These are phyloP conservation scores for Thecocarcelia acutangulata DNA, from an alignment of 2,888 invertebrate species.

Conservation along the genomic window DNA sequence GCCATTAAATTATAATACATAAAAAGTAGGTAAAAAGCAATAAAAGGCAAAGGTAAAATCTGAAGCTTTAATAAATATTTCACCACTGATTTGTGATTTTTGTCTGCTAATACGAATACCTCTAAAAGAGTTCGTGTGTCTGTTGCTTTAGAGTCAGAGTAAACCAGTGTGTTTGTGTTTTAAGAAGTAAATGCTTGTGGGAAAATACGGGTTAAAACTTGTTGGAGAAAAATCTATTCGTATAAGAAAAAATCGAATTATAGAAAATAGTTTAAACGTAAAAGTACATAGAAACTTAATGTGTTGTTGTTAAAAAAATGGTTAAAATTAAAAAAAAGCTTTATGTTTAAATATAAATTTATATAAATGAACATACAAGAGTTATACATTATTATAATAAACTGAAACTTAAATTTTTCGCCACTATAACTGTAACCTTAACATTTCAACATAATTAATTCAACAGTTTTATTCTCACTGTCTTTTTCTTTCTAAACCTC, in stretches of 20 bases:
- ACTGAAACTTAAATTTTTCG: constrained; percentile 18
- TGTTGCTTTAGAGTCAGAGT: constrained; percentile 18
- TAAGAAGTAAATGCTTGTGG: constrained; percentile 18
- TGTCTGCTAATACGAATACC: constrained; percentile 50
- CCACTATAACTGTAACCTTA: constrained; percentile 60
- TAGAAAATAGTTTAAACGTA: not conserved
- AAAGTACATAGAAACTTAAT: not conserved
- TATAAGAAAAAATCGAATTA: constrained; percentile 16
- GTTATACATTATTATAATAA: constrained; percentile 8
- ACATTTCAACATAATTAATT: constrained; percentile 67
- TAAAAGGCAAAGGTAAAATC: constrained; percentile 69
- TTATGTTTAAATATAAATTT: not conserved
- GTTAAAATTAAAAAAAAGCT: not conserved
- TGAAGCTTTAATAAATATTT: constrained; percentile 58
- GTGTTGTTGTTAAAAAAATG: not conserved
- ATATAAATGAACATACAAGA: not conserved
- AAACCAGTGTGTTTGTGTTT: constrained; percentile 7
- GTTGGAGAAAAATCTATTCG: constrained; percentile 12
- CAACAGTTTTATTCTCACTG: constrained; percentile 57
- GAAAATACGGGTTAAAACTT: constrained; percentile 33
- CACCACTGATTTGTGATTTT: constrained; percentile 67
- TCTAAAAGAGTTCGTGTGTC: constrained; percentile 7
- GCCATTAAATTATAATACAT: constrained; percentile 43
- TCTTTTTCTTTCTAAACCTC: constrained; percentile 9
- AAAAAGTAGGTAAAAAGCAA: constrained; percentile 30